Conservation (phyloP, 1,140 invertebrate species). For the Leptoteleia sp. region DNA sequence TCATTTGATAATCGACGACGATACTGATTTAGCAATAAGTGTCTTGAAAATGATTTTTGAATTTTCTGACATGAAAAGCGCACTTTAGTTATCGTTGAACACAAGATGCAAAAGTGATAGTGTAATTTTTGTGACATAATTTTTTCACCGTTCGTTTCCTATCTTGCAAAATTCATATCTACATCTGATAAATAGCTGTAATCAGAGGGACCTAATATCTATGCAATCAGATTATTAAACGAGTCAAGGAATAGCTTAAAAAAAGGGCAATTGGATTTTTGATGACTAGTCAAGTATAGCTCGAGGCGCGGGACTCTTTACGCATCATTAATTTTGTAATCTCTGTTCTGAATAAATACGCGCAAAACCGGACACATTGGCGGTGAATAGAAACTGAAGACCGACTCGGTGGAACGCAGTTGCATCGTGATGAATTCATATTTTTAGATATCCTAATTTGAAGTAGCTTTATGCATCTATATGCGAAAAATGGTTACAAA, state of each 20-base stretch:
- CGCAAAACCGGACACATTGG: slow-evolving; percentile 56
- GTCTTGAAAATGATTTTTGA: neutral
- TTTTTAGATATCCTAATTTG: slow-evolving; percentile 37
- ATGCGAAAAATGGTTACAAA: no score
- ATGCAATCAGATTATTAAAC: slow-evolving; percentile 55
- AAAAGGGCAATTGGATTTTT: slow-evolving; percentile 58
- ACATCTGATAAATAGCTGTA: slow-evolving; percentile 54
- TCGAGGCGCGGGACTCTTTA: slow-evolving; percentile 53
- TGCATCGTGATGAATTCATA: slow-evolving; percentile 8
- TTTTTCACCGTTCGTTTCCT: slow-evolving; percentile 12
- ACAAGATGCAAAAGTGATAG: slow-evolving; percentile 4
- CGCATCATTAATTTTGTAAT: slow-evolving; percentile 65
- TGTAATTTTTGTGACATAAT: slow-evolving; percentile 2
- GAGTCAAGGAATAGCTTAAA: slow-evolving; percentile 34
- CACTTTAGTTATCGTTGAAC: neutral
- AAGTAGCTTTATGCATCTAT: slow-evolving; percentile 4
- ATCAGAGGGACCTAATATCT: slow-evolving; percentile 45
- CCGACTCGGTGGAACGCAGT: neutral
- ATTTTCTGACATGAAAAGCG: slow-evolving; percentile 6
- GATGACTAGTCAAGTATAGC: slow-evolving; percentile 42
- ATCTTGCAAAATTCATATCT: slow-evolving; percentile 45
- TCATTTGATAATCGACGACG: neutral
- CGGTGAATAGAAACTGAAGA: slow-evolving; percentile 9
- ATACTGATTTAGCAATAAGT: neutral
- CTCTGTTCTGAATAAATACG: slow-evolving; percentile 50